These are phyloP conservation scores for Cercopithecus mona DNA, from an alignment of 2,113 vertebrate species.

Conservation along the genomic window DNA sequence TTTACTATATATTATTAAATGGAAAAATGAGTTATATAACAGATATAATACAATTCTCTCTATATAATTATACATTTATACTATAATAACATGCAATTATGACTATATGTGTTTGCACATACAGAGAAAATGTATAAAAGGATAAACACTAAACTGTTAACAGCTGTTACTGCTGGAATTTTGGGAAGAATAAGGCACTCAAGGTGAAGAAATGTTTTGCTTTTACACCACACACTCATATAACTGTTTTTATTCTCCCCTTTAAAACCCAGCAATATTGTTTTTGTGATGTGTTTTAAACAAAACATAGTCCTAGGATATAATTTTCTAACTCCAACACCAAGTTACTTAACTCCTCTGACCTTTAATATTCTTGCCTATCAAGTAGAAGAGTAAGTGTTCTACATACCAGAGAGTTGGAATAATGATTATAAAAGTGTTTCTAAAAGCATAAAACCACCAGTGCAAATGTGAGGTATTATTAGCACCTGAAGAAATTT, in stretches of 20 bases:
- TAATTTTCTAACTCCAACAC: background rate
- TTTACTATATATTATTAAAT: background rate
- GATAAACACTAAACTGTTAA: background rate
- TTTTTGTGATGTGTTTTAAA: constrained; percentile 20
- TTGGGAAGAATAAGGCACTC: background rate
- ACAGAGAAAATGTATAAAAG: background rate
- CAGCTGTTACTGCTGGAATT: background rate
- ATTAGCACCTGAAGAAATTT: background rate
- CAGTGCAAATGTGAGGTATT: background rate
- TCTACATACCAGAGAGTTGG: background rate
- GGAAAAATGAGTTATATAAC: constrained; percentile 7
- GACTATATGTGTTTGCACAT: background rate
- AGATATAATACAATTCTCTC: background rate
- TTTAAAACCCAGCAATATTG: background rate
- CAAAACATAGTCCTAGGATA: background rate
- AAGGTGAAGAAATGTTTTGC: background rate
- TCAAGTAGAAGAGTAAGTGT: constrained; percentile 25
- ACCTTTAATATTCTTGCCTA: background rate
- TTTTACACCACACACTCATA: background rate
- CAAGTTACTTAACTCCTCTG: constrained; percentile 6
- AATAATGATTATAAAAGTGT: background rate
- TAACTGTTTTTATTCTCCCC: background rate
- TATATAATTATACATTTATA: background rate
- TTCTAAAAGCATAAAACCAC: constrained; percentile 31
- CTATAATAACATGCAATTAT: background rate